Percentiles rank a stretch among this genome's conserved stretches.
These are phyloP conservation scores for Scophthalmus maximus DNA, from an alignment of 2,113 vertebrate species.

Conservation along the genomic window DNA sequence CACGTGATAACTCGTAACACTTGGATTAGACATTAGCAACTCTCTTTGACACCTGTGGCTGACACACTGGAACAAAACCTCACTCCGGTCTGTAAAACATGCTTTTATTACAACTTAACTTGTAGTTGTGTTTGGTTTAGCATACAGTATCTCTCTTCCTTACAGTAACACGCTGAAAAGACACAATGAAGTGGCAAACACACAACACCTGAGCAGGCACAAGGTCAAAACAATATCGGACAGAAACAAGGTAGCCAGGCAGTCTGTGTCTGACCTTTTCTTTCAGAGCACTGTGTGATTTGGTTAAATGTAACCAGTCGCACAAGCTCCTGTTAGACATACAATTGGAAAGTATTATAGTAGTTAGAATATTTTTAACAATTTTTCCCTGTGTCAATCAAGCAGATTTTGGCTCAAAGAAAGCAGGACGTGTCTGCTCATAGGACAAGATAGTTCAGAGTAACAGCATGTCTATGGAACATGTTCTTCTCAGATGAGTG, in stretches of 20 bases:
- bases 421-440: background rate
- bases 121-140: background rate
- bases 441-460: background rate
- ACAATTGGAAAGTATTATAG: background rate
- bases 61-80: too few species aligned
- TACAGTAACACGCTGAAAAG: background rate
- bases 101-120: too few species aligned
- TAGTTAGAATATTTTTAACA: too few species aligned
- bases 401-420: background rate
- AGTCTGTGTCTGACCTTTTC: too few species aligned
- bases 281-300: slow-evolving; percentile 17
- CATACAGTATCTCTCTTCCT: background rate
- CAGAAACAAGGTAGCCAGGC: too few species aligned
- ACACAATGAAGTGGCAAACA: background rate
- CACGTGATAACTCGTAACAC: slow-evolving; percentile 5
- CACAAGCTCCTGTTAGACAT: background rate
- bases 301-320: slow-evolving; percentile 7
- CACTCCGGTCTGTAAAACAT: too few species aligned
- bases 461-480: background rate
- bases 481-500: background rate
- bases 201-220: background rate
- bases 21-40: background rate
- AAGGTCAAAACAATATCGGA: too few species aligned
- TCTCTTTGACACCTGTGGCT: background rate
- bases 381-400: background rate